A percentile compares a stretch with the other conserved stretches of the same genome.
phyloP scores from a whole-genome alignment of 2,797 vertebrate genomes.

The Semotilus atromaculatus region DNA sequence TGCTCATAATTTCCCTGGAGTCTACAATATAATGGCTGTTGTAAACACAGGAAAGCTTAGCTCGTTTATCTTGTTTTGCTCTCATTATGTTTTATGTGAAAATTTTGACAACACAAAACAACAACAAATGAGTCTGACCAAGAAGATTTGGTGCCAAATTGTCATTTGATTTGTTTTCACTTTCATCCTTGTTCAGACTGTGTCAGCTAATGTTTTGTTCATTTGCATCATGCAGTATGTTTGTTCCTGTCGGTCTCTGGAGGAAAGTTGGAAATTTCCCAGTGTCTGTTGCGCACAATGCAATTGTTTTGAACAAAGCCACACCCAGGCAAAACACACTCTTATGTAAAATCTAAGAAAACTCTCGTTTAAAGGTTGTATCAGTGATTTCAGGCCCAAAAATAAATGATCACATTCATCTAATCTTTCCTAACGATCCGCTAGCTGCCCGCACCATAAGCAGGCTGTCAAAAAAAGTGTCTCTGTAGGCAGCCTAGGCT shows the following conservation, averaged over 20 bases:
- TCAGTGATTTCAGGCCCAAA: too few species aligned
- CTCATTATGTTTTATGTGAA: neutral
- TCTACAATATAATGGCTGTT: neutral
- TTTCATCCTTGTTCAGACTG: constrained; percentile 6
- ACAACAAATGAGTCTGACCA: neutral
- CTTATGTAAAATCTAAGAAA: neutral
- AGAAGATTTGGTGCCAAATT: neutral
- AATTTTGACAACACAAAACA: neutral
- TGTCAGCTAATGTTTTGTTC: constrained; percentile 27
- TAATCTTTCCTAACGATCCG: too few species aligned
- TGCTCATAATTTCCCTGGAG: constrained; percentile 21
- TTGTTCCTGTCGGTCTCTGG: constrained; percentile 41
- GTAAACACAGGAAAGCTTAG: neutral
- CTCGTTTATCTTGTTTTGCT: neutral
- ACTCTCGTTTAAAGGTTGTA: too few species aligned
- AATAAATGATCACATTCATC: too few species aligned
- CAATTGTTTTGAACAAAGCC: constrained; percentile 34
- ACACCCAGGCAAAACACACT: constrained; percentile 3
- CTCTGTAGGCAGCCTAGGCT: too few species aligned
- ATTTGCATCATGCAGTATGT: constrained; percentile 33
- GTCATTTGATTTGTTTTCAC: neutral
- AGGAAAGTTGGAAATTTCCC: constrained; percentile 32
- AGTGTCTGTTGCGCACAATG: constrained; percentile 35
- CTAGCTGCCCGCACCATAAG: too few species aligned
- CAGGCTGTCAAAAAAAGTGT: too few species aligned